phyloP scores from a whole-genome alignment of 30 jellyfish, hydroid and myxozoan genomes.

The Aurelia coerulea region DNA sequence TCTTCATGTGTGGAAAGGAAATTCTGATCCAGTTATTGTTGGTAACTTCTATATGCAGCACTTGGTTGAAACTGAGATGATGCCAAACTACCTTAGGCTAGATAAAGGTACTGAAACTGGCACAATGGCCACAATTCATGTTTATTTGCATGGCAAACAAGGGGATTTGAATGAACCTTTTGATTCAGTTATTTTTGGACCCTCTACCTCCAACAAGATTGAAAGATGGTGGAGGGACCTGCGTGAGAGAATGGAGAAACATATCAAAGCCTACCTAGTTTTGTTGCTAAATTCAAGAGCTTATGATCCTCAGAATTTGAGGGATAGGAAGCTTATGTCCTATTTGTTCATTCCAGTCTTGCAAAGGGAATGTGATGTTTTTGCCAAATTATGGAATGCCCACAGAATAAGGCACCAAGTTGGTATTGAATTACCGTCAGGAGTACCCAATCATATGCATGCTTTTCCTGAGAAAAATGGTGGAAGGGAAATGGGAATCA shows the following conservation, averaged over 20 bases:
- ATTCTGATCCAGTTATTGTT: constrained; percentile 53
- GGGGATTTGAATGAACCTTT: constrained; percentile 28
- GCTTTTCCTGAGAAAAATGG: constrained; percentile 64
- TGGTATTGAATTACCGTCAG: constrained; percentile 47
- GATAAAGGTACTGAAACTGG: constrained; percentile 72
- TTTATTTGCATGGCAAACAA: constrained; percentile 37
- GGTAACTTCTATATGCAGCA: constrained; percentile 59
- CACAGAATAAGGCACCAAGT: constrained; percentile 54
- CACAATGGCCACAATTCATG: constrained; percentile 64
- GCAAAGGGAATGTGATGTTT: constrained; percentile 48
- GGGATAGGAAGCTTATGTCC: constrained; percentile 50
- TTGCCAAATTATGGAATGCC: constrained; percentile 55
- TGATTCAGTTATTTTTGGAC: constrained; percentile 53
- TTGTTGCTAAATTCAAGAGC: constrained; percentile 13
- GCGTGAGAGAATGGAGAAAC: constrained; percentile 43
- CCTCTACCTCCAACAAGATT: constrained; percentile 46
- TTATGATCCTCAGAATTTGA: constrained; percentile 48
- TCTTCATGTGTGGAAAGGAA: constrained; percentile 44
- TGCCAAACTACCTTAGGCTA: constrained; percentile 33
- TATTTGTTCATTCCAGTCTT: constrained; percentile 51
- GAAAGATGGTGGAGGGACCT: constrained; percentile 65
- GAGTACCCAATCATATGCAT: constrained; percentile 57
- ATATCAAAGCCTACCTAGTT: constrained; percentile 28
- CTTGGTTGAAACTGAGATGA: constrained; percentile 33
- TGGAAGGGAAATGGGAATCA: constrained; percentile 47